Conservation (phyloP, 1,140 invertebrate genomes). For the Drosophila mojavensis region DNA sequence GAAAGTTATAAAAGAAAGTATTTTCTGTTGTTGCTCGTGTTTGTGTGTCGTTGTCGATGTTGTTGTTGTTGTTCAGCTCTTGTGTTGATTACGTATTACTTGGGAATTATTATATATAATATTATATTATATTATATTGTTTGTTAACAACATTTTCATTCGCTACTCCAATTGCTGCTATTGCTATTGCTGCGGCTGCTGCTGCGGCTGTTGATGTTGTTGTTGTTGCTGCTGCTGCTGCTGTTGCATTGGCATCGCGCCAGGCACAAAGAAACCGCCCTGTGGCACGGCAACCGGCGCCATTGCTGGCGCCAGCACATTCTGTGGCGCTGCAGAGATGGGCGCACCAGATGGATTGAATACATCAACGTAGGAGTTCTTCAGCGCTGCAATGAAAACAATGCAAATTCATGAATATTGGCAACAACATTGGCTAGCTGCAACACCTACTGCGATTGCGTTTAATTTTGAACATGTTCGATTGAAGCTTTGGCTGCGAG, state of each 20-base stretch:
- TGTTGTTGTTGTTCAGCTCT: constrained; percentile 10
- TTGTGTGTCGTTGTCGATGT: constrained; percentile 5
- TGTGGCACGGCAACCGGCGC: constrained; percentile 82
- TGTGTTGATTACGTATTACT: constrained; percentile 53
- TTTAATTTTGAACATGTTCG: constrained; percentile 92
- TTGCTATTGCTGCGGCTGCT: constrained; percentile 36
- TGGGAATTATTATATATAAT: constrained; percentile 26
- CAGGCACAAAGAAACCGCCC: constrained; percentile 84
- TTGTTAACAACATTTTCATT: constrained; percentile 16
- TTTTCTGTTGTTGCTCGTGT: constrained; percentile 5
- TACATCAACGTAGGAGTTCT: constrained; percentile 93
- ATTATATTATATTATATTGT: not conserved
- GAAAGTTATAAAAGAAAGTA: constrained; percentile 1
- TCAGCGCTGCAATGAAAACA: constrained; percentile 86
- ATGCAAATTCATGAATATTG: not conserved
- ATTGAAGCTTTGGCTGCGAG: constrained; percentile 84
- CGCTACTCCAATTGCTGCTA: constrained; percentile 7
- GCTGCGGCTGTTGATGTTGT: constrained; percentile 20
- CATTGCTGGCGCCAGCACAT: constrained; percentile 85
- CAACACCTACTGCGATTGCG: constrained; percentile 88
- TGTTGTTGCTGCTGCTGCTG: constrained; percentile 38
- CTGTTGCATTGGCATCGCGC: constrained; percentile 50
- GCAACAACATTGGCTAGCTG: not conserved
- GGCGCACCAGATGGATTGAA: constrained; percentile 89
- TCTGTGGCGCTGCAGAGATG: constrained; percentile 83